Evolutionary conservation across 2,888 invertebrate species (phyloP).

Genomic region (Iselma pallidipennis): DNA sequence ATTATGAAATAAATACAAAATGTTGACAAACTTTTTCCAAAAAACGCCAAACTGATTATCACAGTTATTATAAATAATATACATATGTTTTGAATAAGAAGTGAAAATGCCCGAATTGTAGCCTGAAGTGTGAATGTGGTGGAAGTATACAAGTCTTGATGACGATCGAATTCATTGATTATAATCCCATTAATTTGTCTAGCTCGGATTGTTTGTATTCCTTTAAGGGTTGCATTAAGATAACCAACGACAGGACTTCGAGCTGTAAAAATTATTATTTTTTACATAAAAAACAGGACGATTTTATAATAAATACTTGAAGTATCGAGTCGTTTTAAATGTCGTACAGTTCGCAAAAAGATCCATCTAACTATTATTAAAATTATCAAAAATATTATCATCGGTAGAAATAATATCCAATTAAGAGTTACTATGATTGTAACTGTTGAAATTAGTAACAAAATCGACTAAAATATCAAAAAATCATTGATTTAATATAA

Average conservation of each 20-base stretch:
- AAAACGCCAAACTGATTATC: conserved; percentile 34
- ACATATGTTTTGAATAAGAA: conserved; percentile 37
- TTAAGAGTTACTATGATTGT: not conserved
- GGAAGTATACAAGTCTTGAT: conserved; percentile 57
- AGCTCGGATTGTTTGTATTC: conserved; percentile 73
- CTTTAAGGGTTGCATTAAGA: conserved; percentile 72
- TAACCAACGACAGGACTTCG: conserved; percentile 77
- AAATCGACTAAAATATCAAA: not conserved
- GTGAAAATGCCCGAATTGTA: conserved; percentile 35
- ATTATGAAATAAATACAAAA: not conserved
- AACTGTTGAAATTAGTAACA: not conserved
- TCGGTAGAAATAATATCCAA: not conserved
- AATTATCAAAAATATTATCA: conserved; percentile 16
- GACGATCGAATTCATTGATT: conserved; percentile 62
- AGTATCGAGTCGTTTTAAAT: conserved; percentile 31
- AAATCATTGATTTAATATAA: no score
- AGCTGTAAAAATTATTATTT: conserved; percentile 54
- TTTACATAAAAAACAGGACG: no score
- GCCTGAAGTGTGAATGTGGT: conserved; percentile 37
- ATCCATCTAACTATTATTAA: conserved; percentile 17
- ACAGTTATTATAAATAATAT: conserved; percentile 32
- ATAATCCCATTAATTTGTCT: conserved; percentile 66
- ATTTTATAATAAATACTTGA: conserved; percentile 30
- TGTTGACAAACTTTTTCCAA: conserved; percentile 30
- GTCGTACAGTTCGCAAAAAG: conserved; percentile 33